Percentiles rank a stretch among this genome's conserved stretches.
These are phyloP conservation scores for Cariama cristata DNA, from an alignment of 2,113 vertebrate species.

Conservation along the genomic window DNA sequence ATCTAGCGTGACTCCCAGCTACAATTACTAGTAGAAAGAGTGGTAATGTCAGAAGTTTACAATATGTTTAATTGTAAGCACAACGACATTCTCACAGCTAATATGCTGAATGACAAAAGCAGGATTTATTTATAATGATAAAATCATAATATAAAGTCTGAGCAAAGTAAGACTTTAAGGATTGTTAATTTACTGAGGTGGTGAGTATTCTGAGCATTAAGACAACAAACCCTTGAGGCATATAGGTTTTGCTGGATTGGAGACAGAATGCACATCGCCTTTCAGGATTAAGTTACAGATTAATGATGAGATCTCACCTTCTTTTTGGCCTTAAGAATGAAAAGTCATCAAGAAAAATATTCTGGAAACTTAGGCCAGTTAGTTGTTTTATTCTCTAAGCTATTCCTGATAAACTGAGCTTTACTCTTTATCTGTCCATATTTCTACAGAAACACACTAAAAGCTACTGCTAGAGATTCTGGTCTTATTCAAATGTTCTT, in stretches of 20 bases:
- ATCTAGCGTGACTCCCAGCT: neutral
- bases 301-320: neutral
- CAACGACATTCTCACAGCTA: neutral
- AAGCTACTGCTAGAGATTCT: neutral
- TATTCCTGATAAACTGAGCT: neutral
- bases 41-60: neutral
- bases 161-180: neutral
- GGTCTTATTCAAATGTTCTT: neutral
- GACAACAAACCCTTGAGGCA: neutral
- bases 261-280: neutral
- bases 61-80: neutral
- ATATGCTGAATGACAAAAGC: neutral
- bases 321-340: neutral
- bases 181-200: neutral
- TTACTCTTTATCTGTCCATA: neutral
- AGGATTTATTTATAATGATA: neutral
- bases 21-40: neutral
- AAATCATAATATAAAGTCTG: neutral
- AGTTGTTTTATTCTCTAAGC: neutral
- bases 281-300: neutral
- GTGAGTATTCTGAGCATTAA: neutral
- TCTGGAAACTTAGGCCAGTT: neutral
- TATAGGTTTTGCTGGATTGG: neutral
- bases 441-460: neutral
- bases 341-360: neutral